Evolutionary conservation across 1,140 invertebrate species (phyloP), one percentile per base, ranked within the genome.

Genomic region (Drosophila saltans): DNA sequence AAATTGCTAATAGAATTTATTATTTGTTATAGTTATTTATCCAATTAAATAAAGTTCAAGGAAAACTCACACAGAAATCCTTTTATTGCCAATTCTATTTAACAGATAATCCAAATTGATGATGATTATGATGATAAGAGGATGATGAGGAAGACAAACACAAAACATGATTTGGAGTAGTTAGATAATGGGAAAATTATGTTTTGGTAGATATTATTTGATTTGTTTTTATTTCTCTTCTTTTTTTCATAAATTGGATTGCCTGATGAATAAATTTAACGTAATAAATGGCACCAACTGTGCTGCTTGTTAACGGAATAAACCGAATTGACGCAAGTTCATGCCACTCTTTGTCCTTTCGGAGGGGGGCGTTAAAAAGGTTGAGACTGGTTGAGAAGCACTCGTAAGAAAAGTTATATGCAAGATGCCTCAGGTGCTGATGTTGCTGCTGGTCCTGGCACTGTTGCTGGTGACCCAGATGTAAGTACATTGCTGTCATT

Each of bases 381-480:
- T 26, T 52, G 21, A 36, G 45, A 52, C 21, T 52, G 45, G 45
- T 26, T 26, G 45, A 26, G 8, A 21, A 7, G 45, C 21, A 52
- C 21, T 52, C 45, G 45, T 52, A 64, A 39, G 80, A 80, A 86
- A 74, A 74, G 67, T 80, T 86, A 79, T 81, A 80, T 69, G 76
- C 40, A 39, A 24, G 75, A 21, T 63, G 66, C 30, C 33, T 60
- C 66, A 69, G 67, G 67, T 69, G 66, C 57, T 40, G 45, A 3
- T 48, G 45, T 16, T 48, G 36, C 9, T 40, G 39, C 10, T 40
- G 39, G 8, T 40, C 1, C 39, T 40, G 45, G 16, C 24, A 24
- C 11, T 48, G 61, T 28, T 66, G 75, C 83, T 88, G 82, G 79
- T 88, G 84, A 88, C 83, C 83, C 84, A 88, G 84, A 89, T 88